These are phyloP conservation scores for Caenorhabditis inopinata DNA, from an alignment of 1,140 invertebrate genomes.

Conservation along the genomic window DNA sequence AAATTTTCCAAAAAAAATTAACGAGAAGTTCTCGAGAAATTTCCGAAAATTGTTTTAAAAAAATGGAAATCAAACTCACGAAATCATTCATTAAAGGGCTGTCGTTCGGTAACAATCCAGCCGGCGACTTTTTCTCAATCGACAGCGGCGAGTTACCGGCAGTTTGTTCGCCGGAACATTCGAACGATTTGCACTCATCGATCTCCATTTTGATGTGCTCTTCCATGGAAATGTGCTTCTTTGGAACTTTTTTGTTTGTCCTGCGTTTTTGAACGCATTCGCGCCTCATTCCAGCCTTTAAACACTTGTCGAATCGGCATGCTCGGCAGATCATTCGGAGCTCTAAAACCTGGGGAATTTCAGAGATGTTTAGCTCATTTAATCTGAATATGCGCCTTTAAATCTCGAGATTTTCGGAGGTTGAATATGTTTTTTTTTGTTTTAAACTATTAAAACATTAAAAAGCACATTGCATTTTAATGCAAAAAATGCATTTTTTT, in stretches of 20 bases:
- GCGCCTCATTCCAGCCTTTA: slow-evolving; percentile 44
- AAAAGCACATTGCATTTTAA: too few species aligned
- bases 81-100: not conserved
- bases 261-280: slow-evolving; percentile 38
- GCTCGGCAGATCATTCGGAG: slow-evolving; percentile 49
- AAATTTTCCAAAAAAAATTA: too few species aligned
- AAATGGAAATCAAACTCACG: not conserved
- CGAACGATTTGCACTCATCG: not conserved
- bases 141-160: not conserved
- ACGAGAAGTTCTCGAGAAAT: too few species aligned
- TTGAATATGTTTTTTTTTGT: too few species aligned
- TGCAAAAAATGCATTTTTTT: too few species aligned
- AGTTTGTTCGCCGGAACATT: not conserved
- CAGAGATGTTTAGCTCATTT: too few species aligned
- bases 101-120: not conserved
- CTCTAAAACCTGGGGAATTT: slow-evolving; percentile 34
- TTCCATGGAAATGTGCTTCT: not conserved
- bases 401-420: too few species aligned
- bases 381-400: too few species aligned
- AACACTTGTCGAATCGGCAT: slow-evolving; percentile 42
- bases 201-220: not conserved
- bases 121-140: not conserved
- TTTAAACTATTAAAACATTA: too few species aligned
- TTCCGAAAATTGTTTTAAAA: not conserved
- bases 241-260: slow-evolving; percentile 3